phyloP scores from a whole-genome alignment of 2,888 invertebrate genomes.

The Apodemia zela region DNA sequence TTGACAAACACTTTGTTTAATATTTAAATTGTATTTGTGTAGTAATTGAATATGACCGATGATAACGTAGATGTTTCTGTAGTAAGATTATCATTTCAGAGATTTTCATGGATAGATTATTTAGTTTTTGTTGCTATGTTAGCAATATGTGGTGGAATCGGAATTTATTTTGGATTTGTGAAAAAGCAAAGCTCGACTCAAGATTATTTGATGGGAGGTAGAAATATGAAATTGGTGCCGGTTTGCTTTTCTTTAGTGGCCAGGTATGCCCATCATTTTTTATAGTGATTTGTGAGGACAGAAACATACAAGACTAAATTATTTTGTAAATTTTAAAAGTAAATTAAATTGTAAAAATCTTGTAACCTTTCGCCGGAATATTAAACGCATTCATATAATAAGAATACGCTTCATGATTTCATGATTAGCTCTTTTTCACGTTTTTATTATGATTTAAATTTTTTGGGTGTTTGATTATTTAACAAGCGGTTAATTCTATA shows the following conservation, averaged over 20 bases:
- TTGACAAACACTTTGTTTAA: neutral
- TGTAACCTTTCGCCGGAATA: too few species aligned
- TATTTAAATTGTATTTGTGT: slow-evolving; percentile 3
- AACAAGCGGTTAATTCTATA: too few species aligned
- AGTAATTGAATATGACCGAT: slow-evolving; percentile 36
- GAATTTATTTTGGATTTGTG: slow-evolving; percentile 89
- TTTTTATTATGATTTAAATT: too few species aligned
- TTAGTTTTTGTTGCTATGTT: slow-evolving; percentile 85
- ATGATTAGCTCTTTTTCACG: too few species aligned
- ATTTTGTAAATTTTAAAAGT: too few species aligned
- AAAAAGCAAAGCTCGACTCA: slow-evolving; percentile 81
- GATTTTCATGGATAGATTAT: slow-evolving; percentile 83
- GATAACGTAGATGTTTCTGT: slow-evolving; percentile 45
- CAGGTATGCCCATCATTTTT: slow-evolving; percentile 71
- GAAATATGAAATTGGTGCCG: slow-evolving; percentile 88
- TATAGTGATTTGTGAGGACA: neutral
- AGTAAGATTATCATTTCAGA: slow-evolving; percentile 51
- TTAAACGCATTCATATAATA: too few species aligned
- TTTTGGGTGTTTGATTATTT: too few species aligned
- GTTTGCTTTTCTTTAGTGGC: slow-evolving; percentile 91
- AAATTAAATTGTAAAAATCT: too few species aligned
- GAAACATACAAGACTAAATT: too few species aligned
- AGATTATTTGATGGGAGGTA: slow-evolving; percentile 90
- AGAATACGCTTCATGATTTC: too few species aligned
- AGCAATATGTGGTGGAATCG: slow-evolving; percentile 85